Percentiles rank a stretch among this genome's conserved stretches.
Evolutionary conservation across 2,888 invertebrate genomes (phyloP).

Genomic region (Chouioia cunea): DNA sequence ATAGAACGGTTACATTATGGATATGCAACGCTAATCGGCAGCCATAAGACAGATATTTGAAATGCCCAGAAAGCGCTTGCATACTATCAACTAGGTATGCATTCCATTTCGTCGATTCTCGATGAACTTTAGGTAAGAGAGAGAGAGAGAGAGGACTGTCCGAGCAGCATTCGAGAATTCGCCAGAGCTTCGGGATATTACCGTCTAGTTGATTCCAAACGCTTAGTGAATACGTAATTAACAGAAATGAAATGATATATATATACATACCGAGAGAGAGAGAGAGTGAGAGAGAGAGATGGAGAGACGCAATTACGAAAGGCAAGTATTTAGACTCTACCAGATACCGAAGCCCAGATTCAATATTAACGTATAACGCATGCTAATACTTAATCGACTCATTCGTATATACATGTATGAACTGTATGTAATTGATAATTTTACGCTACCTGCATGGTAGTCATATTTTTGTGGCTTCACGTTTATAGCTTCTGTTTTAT

Average conservation of each 20-base stretch:
- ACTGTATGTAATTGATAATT: too few species aligned
- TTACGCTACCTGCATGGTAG: too few species aligned
- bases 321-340: background rate
- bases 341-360: slow-evolving; percentile 12
- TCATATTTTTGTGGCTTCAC: too few species aligned
- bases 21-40: slow-evolving; percentile 32
- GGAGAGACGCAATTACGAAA: slow-evolving; percentile 28
- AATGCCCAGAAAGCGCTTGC: slow-evolving; percentile 35
- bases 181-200: slow-evolving; percentile 7
- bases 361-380: slow-evolving; percentile 19
- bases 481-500: too few species aligned
- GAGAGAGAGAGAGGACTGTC: too few species aligned
- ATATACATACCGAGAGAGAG: too few species aligned
- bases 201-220: slow-evolving; percentile 23
- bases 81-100: slow-evolving; percentile 19
- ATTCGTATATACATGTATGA: too few species aligned
- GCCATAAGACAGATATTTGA: slow-evolving; percentile 23
- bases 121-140: background rate
- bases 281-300: too few species aligned
- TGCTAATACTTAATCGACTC: too few species aligned
- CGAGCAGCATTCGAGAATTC: background rate
- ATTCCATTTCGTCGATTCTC: slow-evolving; percentile 34
- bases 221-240: slow-evolving; percentile 29
- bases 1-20: slow-evolving; percentile 9
- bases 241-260: background rate